Conservation (phyloP, 2,113 vertebrate genomes). For the Machaerirhynchus nigripectus region DNA sequence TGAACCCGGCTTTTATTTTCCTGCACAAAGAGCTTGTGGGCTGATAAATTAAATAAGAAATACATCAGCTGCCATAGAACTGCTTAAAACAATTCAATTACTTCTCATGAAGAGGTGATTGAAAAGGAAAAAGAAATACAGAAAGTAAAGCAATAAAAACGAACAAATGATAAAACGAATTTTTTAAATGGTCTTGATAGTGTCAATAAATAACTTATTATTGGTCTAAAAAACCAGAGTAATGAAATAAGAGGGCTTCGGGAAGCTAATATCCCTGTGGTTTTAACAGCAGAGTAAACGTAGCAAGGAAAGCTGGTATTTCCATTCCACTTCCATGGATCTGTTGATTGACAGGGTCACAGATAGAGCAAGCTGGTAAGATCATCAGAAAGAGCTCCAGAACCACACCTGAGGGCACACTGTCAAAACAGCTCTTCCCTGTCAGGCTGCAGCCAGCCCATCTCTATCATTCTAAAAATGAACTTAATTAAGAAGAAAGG, state of each 20-base stretch:
- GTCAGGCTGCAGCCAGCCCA: not conserved
- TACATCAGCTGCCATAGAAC: not conserved
- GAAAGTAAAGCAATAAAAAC: not conserved
- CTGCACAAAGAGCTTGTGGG: not conserved
- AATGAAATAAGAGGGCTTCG: not conserved
- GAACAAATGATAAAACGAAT: not conserved
- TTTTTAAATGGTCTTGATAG: not conserved
- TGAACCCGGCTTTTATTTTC: not conserved
- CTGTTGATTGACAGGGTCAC: not conserved
- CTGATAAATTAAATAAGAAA: not conserved
- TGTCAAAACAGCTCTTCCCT: not conserved
- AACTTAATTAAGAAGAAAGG: slow-evolving; percentile 35
- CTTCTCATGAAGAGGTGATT: not conserved
- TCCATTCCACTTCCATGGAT: not conserved
- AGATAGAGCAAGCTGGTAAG: not conserved
- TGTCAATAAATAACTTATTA: not conserved
- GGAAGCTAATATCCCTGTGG: not conserved
- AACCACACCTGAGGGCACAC: not conserved
- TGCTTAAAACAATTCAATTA: not conserved
- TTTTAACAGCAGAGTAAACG: not conserved
- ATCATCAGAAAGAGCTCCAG: not conserved
- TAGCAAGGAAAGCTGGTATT: not conserved
- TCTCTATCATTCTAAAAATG: slow-evolving; percentile 7
- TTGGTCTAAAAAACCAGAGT: not conserved
- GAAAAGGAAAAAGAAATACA: not conserved